Evolutionary conservation across 2,888 invertebrate genomes (phyloP).

Genomic region (Hypena proboscidalis): DNA sequence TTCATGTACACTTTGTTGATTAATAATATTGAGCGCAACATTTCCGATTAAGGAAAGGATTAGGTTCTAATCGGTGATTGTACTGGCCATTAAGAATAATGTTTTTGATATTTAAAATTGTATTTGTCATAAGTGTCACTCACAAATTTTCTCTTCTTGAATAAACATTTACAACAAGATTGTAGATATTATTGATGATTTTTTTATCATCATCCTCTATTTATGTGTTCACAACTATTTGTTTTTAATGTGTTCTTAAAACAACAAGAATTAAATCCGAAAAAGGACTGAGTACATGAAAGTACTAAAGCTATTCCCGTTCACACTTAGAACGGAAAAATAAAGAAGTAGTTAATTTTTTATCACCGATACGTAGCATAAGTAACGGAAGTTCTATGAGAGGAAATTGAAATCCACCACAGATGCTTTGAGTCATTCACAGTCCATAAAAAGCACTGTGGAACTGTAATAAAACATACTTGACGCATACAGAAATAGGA

Average conservation of each 20-base stretch:
- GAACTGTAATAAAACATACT: constrained; percentile 74
- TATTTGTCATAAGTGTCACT: too few species aligned
- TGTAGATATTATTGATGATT: too few species aligned
- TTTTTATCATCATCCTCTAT: too few species aligned
- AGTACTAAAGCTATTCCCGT: constrained; percentile 29
- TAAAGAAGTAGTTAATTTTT: constrained; percentile 70
- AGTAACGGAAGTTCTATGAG: constrained; percentile 75
- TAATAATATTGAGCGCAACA: too few species aligned
- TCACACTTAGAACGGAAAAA: constrained; percentile 57
- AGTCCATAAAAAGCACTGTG: constrained; percentile 72
- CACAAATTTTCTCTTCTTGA: too few species aligned
- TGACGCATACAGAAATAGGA: constrained; percentile 61
- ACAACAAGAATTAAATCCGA: neutral
- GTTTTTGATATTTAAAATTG: too few species aligned
- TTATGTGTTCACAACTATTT: too few species aligned
- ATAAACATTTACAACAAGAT: too few species aligned
- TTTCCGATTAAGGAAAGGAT: too few species aligned
- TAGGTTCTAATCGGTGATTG: too few species aligned
- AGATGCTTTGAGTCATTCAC: constrained; percentile 79
- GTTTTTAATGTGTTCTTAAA: neutral
- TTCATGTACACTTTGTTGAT: too few species aligned
- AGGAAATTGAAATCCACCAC: constrained; percentile 80
- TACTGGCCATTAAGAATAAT: too few species aligned
- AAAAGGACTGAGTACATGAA: constrained; percentile 3
- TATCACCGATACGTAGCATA: constrained; percentile 70